phyloP scores from a whole-genome alignment of 2,888 invertebrate genomes.

The Apamea monoglypha region DNA sequence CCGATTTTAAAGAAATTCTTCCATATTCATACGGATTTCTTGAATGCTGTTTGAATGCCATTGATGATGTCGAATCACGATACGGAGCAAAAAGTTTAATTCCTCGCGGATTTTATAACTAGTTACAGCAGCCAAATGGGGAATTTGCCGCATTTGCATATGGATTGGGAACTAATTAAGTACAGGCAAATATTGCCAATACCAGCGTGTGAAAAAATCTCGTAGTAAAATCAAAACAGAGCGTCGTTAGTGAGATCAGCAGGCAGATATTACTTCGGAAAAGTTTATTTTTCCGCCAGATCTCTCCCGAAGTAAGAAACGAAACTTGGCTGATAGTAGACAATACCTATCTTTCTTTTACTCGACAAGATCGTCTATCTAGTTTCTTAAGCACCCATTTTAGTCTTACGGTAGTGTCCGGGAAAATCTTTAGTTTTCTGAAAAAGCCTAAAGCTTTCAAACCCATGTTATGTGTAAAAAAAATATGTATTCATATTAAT shows the following conservation, averaged over 20 bases:
- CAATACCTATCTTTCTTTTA: slow-evolving; percentile 50
- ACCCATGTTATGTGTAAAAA: background rate
- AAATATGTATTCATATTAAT: background rate
- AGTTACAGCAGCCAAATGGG: slow-evolving; percentile 1
- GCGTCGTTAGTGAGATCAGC: slow-evolving; percentile 26
- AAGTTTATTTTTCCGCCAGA: slow-evolving; percentile 49
- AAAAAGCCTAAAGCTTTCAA: background rate
- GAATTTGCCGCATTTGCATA: slow-evolving; percentile 40
- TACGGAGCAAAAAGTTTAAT: slow-evolving; percentile 11
- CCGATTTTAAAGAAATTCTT: background rate
- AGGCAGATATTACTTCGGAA: slow-evolving; percentile 45
- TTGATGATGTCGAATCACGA: background rate
- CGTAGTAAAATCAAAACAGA: slow-evolving; percentile 11
- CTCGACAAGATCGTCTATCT: slow-evolving; percentile 14
- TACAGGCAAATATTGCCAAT: slow-evolving; percentile 4
- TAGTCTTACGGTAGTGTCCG: background rate
- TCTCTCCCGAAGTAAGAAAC: slow-evolving; percentile 12
- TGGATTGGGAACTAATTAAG: slow-evolving; percentile 14
- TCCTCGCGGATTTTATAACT: background rate
- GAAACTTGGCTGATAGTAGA: slow-evolving; percentile 43
- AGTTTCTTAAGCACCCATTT: slow-evolving; percentile 39
- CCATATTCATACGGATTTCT: slow-evolving; percentile 2
- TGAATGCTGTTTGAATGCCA: background rate
- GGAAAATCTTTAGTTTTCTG: background rate
- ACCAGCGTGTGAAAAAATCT: background rate